Evolutionary conservation across 1,140 invertebrate species (phyloP).

Genomic region (Maniola jurtina): DNA sequence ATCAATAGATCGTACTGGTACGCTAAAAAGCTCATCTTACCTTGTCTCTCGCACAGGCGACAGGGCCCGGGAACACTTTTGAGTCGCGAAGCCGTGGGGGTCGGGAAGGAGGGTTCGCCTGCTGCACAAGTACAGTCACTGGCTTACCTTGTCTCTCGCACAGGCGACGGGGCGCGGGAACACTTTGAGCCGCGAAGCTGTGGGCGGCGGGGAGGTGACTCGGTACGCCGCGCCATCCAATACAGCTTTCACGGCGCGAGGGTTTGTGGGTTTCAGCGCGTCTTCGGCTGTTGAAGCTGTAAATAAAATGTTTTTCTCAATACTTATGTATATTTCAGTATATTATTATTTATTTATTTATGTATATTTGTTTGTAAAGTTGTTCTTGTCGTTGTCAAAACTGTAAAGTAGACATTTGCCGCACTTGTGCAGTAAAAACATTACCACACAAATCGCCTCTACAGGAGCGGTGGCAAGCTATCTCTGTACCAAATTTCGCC

Average conservation of each 20-base stretch:
- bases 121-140: conserved; percentile 1
- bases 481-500: too few species aligned
- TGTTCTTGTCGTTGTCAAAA: too few species aligned
- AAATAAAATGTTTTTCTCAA: not conserved
- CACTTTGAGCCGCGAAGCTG: conserved; percentile 7
- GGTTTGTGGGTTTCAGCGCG: conserved; percentile 58
- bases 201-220: conserved; percentile 35
- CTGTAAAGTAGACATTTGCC: not conserved
- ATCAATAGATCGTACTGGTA: too few species aligned
- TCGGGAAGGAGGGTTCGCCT: conserved; percentile 42
- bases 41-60: not conserved
- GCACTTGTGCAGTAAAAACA: not conserved
- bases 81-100: conserved; percentile 12
- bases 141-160: conserved; percentile 5
- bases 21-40: too few species aligned
- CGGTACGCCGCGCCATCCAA: conserved; percentile 44
- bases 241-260: conserved; percentile 52
- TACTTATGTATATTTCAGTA: not conserved
- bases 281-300: conserved; percentile 51
- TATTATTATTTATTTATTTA: too few species aligned
- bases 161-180: conserved; percentile 3
- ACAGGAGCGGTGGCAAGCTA: too few species aligned
- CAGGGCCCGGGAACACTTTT: not conserved
- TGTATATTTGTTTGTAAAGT: too few species aligned
- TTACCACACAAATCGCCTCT: too few species aligned